Evolutionary conservation across 37 sponge, comb jelly and placozoan genomes (phyloP).

Genomic region (Crambe crambe): DNA sequence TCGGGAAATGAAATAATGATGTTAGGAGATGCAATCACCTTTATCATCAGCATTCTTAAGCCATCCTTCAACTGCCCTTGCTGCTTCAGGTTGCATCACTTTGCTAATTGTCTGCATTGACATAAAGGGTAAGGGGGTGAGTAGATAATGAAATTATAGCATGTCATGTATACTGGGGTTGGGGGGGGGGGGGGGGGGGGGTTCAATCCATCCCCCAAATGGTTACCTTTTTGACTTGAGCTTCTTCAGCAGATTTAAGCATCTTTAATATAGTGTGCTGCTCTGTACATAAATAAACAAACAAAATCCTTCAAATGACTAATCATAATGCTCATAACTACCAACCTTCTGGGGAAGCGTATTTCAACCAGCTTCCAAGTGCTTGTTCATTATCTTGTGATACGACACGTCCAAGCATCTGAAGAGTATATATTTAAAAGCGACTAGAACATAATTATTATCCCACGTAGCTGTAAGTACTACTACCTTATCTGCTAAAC

Average conservation of each 20-base stretch:
- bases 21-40: no score
- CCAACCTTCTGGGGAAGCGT: slow-evolving; percentile 70
- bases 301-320: not conserved
- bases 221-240: slow-evolving; percentile 62
- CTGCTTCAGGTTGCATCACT: slow-evolving; percentile 76
- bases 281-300: slow-evolving; percentile 23
- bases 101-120: slow-evolving; percentile 44
- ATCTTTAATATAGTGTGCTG: slow-evolving; percentile 74
- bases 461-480: not conserved
- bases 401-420: slow-evolving; percentile 47
- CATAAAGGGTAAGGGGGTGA: not conserved
- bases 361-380: slow-evolving; percentile 52
- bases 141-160: no score
- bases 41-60: slow-evolving; percentile 45
- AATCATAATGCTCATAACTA: no score
- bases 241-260: slow-evolving; percentile 75
- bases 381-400: slow-evolving; percentile 22
- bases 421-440: not conserved
- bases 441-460: no score
- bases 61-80: slow-evolving; percentile 66
- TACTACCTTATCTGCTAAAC: not conserved
- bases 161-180: no score
- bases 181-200: no score
- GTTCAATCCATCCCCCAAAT: no score
- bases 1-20: no score